Base-by-base conservation (phyloP, 2,888 invertebrate genomes). In the Pediacus dermestoides region DNA sequence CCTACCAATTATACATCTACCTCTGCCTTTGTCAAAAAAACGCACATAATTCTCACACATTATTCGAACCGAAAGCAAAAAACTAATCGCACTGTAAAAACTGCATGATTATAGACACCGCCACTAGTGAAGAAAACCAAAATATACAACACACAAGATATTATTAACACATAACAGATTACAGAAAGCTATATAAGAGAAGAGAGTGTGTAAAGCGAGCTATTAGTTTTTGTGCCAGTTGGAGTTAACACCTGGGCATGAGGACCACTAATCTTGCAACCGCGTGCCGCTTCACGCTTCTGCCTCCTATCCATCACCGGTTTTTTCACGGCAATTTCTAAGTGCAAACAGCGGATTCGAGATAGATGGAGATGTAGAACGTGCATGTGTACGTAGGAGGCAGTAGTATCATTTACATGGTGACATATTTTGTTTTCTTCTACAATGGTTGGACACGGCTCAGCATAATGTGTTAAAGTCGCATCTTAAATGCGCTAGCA, bases 171-270 rank as follows among this genome's bases (percentile, higher is more conserved):
- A 36, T 25, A 6, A 25, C 18, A 15, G 25, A n/a, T 23, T 23
- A 23, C 10, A 23, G 10, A 23, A 23, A 23, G 10, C 3, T 23
- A 18, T 18, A 18, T 8, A 18, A 18, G 8, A 9, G 23, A 9
- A 23, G 3, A 23, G 10, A 23, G 10, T n/a, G 23, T 23, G 10
- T 23, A 23, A 23, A 23, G 9, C 10, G 10, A 23, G n/a, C 23
- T 10, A 7, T 23, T 23, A 23, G 37, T 18, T 35, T 35, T 33
- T 32, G 30, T 42, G 23, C 30, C 28, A 8, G 43, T 44, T 43
- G 48, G 51, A 56, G 51, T 57, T 58, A 57, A 61, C 62, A 63
- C 63, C 62, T 63, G 63, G 62, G 55, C 50, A 43, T 42, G 41
- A 39, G 42, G 43, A 18, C 41, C 46, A 54, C 57, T 63, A 60